Conservation (phyloP, 2,888 invertebrate genomes). For the Linyphia triangularis region DNA sequence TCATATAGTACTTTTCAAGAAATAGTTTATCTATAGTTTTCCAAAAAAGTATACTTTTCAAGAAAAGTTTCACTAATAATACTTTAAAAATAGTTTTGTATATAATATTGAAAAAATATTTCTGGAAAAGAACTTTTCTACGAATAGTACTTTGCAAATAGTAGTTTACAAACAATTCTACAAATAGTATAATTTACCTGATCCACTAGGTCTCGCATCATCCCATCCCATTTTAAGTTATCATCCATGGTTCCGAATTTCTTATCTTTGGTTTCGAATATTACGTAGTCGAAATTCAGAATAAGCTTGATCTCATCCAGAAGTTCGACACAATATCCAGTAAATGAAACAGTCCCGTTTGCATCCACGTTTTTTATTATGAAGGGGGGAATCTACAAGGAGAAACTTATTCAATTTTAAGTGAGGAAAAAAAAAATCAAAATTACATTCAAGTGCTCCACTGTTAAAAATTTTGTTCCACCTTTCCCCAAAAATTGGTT, state of each 20-base stretch:
- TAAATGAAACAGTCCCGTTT: conserved; percentile 79
- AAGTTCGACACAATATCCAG: conserved; percentile 96
- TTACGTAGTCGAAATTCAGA: conserved; percentile 93
- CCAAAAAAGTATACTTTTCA: no score
- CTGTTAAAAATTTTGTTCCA: no score
- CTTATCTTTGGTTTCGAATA: conserved; percentile 88
- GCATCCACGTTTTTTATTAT: conserved; percentile 79
- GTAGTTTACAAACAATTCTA: no score
- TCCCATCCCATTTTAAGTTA: conserved; percentile 89
- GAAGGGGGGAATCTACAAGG: conserved; percentile 82
- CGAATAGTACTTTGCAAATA: no score
- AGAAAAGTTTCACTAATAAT: no score
- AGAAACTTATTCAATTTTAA: conserved; percentile 19
- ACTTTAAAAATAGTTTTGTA: no score
- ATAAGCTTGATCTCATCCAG: conserved; percentile 91
- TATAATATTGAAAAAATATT: no score
- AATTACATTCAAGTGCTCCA: no score
- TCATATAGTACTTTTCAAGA: no score
- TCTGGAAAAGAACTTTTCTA: no score
- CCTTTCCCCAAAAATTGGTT: no score
- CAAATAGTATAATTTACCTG: conserved; percentile 81
- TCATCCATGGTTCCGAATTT: conserved; percentile 92
- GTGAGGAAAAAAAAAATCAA: neutral
- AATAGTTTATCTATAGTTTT: no score
- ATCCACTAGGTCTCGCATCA: conserved; percentile 89